These are phyloP conservation scores for Larimichthys crocea DNA, from an alignment of 2,113 vertebrate species.

Conservation along the genomic window DNA sequence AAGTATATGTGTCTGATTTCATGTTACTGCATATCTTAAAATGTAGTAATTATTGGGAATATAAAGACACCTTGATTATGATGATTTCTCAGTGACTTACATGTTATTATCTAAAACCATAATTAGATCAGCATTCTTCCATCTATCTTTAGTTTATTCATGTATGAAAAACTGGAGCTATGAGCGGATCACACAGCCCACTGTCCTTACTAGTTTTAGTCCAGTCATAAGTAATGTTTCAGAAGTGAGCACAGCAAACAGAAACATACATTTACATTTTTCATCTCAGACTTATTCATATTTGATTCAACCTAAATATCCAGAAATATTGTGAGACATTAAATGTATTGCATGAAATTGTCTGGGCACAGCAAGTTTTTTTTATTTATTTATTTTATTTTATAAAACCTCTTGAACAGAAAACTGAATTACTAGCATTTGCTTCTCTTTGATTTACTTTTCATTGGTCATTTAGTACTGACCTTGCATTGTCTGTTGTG, in stretches of 20 bases:
- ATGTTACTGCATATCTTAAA: background rate
- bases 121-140: background rate
- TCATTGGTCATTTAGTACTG: conserved; percentile 27
- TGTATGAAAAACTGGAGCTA: background rate
- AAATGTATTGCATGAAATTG: background rate
- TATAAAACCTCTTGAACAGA: conserved; percentile 15
- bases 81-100: background rate
- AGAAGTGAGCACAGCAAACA: background rate
- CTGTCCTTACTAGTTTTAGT: background rate
- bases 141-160: background rate
- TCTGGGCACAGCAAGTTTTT: background rate
- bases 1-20: no score
- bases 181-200: background rate
- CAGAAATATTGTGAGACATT: background rate
- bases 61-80: background rate
- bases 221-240: background rate
- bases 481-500: background rate
- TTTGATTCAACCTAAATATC: background rate
- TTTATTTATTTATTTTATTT: background rate
- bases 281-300: background rate
- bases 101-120: background rate
- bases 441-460: conserved; percentile 3
- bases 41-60: background rate
- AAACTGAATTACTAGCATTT: background rate
- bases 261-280: background rate